Conservation (phyloP, 2,113 vertebrate species). For the Dermatemys mawii region DNA sequence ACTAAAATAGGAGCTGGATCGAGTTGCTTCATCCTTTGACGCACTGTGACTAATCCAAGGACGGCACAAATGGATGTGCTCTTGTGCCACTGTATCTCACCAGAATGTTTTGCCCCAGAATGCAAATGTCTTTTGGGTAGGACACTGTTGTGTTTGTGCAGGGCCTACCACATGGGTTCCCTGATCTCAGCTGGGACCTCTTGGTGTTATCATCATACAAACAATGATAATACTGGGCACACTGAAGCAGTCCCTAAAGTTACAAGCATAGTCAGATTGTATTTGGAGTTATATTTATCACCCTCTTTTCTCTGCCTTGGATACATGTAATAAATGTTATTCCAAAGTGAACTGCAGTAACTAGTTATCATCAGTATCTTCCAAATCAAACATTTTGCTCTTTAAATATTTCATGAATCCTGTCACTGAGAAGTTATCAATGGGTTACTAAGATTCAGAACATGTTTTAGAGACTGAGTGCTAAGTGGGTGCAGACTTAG, state of each 20-base stretch:
- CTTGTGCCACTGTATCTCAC: not conserved
- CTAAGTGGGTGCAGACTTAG: not conserved
- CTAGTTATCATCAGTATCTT: accelerated
- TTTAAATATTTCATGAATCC: conserved; percentile 16
- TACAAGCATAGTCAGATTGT: not conserved
- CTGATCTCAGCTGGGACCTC: not conserved
- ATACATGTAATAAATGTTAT: not conserved
- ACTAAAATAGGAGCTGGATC: not conserved
- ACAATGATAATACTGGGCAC: not conserved
- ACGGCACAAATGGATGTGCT: not conserved
- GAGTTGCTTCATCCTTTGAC: not conserved
- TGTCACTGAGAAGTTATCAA: not conserved
- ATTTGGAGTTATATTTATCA: not conserved
- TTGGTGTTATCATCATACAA: not conserved
- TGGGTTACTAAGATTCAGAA: accelerated
- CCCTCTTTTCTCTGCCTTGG: not conserved
- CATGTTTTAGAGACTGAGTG: not conserved
- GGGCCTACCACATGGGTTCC: not conserved
- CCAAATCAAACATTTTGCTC: not conserved
- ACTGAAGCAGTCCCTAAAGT: not conserved
- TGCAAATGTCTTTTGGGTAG: not conserved
- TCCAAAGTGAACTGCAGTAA: not conserved
- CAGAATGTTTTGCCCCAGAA: not conserved
- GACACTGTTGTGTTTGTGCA: not conserved
- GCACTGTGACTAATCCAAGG: not conserved